phyloP scores from a whole-genome alignment of 2,113 vertebrate genomes.

The Oncorhynchus gorbuscha region DNA sequence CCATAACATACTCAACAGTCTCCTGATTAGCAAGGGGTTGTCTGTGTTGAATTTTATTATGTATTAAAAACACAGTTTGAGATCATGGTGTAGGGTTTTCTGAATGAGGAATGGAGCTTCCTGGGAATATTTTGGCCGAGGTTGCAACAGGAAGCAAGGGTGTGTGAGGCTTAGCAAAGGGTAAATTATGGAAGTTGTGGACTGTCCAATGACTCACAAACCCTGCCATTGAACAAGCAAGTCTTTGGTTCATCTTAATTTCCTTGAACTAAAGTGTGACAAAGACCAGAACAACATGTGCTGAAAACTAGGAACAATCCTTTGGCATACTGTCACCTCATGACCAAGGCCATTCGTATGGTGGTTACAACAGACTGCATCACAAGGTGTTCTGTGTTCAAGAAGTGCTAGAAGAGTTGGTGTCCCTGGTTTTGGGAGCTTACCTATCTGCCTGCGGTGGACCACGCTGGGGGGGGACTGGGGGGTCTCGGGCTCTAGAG shows the following conservation, averaged over 20 bases:
- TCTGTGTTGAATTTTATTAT: too few relatives aligned
- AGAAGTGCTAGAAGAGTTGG: too few relatives aligned
- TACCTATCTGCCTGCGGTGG: conserved; percentile 90
- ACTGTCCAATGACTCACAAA: not conserved
- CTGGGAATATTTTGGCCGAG: too few relatives aligned
- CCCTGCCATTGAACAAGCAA: not conserved
- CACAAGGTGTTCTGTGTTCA: not conserved
- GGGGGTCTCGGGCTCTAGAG: conserved; percentile 31
- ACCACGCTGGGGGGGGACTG: conserved; percentile 74
- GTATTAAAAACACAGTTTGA: too few relatives aligned
- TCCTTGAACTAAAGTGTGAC: not conserved
- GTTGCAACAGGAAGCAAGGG: too few relatives aligned
- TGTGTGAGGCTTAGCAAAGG: too few relatives aligned
- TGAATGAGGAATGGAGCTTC: too few relatives aligned
- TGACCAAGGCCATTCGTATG: not conserved
- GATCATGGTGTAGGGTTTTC: too few relatives aligned
- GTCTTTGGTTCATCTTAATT: not conserved
- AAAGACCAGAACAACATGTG: not conserved
- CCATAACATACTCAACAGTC: too few relatives aligned
- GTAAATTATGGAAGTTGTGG: not conserved
- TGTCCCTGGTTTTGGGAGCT: not conserved
- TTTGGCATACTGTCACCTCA: not conserved
- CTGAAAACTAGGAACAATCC: not conserved
- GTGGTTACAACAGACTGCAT: not conserved
- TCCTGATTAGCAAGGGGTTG: too few relatives aligned